Conservation (phyloP, 2,888 invertebrate genomes). For the Tuberolachnus salignus region DNA sequence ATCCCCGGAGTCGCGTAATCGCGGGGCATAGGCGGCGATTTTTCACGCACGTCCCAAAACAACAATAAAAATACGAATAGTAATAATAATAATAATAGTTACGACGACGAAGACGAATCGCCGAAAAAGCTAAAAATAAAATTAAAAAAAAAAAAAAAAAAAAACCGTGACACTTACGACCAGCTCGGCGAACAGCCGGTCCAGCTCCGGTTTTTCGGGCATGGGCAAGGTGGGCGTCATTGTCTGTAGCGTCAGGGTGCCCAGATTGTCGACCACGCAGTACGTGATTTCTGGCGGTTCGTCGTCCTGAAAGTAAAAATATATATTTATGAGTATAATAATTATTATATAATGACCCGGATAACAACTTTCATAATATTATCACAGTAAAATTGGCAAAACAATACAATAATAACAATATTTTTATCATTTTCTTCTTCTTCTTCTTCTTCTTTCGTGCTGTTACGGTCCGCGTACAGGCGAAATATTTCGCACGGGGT, state of each 20-base stretch:
- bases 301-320: conserved; percentile 73
- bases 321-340: no score
- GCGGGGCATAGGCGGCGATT: not conserved
- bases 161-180: conserved; percentile 71
- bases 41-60: conserved; percentile 35
- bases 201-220: conserved; percentile 90
- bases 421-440: no score
- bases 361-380: not conserved
- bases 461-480: no score
- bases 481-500: no score
- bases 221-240: conserved; percentile 91
- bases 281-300: conserved; percentile 95
- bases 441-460: no score
- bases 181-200: conserved; percentile 91
- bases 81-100: no score
- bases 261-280: conserved; percentile 89
- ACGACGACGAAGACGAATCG: no score
- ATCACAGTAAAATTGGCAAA: not conserved
- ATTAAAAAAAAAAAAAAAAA: not conserved
- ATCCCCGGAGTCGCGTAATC: conserved; percentile 27
- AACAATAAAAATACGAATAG: no score
- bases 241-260: conserved; percentile 82
- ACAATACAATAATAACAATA: no score
- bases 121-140: not conserved
- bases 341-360: not conserved